Evolutionary conservation across 2,797 vertebrate species (phyloP).

Genomic region (Coregonus suidteri): DNA sequence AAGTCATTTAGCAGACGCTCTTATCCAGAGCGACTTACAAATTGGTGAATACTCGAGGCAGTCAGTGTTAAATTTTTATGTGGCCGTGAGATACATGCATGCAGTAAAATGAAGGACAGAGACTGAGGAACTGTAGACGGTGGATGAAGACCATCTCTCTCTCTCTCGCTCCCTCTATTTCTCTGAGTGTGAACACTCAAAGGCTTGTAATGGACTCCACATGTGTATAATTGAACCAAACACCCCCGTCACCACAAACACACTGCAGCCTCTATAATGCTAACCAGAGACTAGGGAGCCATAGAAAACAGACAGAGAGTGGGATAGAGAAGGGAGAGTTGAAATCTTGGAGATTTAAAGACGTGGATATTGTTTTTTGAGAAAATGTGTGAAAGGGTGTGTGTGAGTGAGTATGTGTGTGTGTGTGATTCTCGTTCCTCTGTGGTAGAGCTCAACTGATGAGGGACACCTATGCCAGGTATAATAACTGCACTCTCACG

Average conservation of each 20-base stretch:
- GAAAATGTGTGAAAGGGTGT: neutral
- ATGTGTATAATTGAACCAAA: constrained; percentile 1
- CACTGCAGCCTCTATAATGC: neutral
- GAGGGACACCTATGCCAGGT: neutral
- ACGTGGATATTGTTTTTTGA: neutral
- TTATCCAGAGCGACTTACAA: too few relatives aligned
- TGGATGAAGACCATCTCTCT: neutral
- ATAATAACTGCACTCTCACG: constrained; percentile 5
- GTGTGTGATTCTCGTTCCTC: neutral
- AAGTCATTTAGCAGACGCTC: too few relatives aligned
- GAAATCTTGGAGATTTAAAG: neutral
- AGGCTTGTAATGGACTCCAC: neutral
- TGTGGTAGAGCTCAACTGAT: neutral
- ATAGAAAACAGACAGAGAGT: neutral
- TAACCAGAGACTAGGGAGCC: neutral
- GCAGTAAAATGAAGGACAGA: too few relatives aligned
- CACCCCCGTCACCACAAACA: constrained; percentile 1
- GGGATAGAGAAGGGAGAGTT: neutral
- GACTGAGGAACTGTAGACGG: too few relatives aligned
- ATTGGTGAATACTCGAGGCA: too few relatives aligned
- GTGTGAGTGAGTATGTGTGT: neutral
- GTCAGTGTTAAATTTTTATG: too few relatives aligned
- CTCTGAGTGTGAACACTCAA: neutral
- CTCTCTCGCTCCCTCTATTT: neutral
- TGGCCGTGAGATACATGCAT: too few relatives aligned